A percentile compares a stretch with the other conserved stretches of the same genome.
Evolutionary conservation across 2,888 invertebrate genomes (phyloP).

Genomic region (Saturnia japonica): DNA sequence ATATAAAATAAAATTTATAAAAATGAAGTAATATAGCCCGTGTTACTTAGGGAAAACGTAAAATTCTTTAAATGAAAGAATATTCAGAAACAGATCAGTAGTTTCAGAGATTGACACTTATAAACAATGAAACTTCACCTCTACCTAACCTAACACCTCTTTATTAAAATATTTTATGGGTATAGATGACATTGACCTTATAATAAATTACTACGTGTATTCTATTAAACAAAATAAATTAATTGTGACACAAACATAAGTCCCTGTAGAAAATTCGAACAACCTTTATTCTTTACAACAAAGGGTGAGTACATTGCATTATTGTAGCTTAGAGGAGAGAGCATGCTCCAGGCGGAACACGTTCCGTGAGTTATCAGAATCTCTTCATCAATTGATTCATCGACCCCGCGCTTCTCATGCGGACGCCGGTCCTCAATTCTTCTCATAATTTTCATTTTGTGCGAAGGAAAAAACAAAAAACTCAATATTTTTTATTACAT

Average conservation of each 20-base stretch:
- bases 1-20: no score
- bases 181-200: no score
- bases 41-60: no score
- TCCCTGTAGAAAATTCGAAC: not conserved
- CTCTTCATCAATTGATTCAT: slow-evolving; percentile 78
- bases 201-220: not conserved
- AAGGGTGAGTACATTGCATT: slow-evolving; percentile 29
- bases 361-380: slow-evolving; percentile 61
- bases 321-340: slow-evolving; percentile 37
- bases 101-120: no score
- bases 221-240: not conserved
- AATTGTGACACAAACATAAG: not conserved
- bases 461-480: no score
- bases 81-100: no score
- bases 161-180: no score
- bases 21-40: no score
- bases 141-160: no score
- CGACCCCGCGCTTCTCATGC: slow-evolving; percentile 44
- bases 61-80: no score
- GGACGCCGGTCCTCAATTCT: slow-evolving; percentile 48
- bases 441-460: not conserved
- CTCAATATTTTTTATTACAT: no score
- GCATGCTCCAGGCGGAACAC: slow-evolving; percentile 64
- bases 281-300: not conserved
- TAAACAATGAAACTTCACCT: no score